Conservation (phyloP, 2,113 vertebrate species). For the Sinocyclocheilus rhinocerous region DNA sequence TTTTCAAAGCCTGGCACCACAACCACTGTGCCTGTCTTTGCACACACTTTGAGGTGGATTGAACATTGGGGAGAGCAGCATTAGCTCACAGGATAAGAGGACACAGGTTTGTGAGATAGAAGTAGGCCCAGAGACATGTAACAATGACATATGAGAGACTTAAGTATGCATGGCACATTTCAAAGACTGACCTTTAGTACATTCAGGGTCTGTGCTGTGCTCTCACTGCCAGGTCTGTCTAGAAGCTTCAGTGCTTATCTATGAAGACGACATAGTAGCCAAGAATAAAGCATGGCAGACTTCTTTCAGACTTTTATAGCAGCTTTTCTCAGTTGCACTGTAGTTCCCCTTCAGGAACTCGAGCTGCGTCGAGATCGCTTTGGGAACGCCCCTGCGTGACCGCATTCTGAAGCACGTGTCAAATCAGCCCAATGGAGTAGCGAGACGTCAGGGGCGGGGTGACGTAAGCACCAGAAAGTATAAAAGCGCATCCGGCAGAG, state of each 20-base stretch:
- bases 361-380: too few relatives aligned
- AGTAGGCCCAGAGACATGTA: background rate
- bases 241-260: background rate
- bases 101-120: background rate
- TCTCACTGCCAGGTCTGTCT: background rate
- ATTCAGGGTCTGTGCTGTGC: background rate
- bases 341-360: too few relatives aligned
- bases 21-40: background rate
- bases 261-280: background rate
- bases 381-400: too few relatives aligned
- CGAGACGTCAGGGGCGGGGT: too few relatives aligned
- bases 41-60: background rate
- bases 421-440: too few relatives aligned
- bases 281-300: background rate
- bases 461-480: too few relatives aligned
- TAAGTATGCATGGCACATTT: background rate
- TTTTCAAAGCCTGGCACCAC: background rate
- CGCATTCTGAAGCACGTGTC: too few relatives aligned
- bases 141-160: conserved; percentile 10
- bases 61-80: background rate
- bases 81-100: background rate
- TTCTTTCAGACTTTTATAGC: background rate
- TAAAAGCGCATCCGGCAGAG: too few relatives aligned
- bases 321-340: background rate
- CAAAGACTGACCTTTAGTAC: conserved; percentile 19